phyloP scores from a whole-genome alignment of 1,140 invertebrate genomes.

The Nixonia krombeini region DNA sequence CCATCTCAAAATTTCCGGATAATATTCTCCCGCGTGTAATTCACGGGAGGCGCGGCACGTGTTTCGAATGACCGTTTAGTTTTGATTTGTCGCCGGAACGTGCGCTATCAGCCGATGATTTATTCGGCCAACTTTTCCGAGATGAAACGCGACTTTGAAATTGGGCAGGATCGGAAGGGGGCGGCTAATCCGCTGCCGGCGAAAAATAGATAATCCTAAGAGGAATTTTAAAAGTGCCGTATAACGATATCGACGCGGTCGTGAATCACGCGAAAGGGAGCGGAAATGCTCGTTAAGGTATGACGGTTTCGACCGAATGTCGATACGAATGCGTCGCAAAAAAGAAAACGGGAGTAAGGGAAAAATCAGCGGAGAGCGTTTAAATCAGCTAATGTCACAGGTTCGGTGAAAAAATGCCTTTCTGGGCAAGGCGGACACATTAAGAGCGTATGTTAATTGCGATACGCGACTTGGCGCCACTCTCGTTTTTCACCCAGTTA shows the following conservation, averaged over 20 bases:
- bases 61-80: conserved; percentile 48
- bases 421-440: conserved; percentile 21
- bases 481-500: conserved; percentile 30
- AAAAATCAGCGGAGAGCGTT: too few species aligned
- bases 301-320: too few species aligned
- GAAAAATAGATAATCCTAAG: neutral
- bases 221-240: neutral
- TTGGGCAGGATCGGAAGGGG: conserved; percentile 21
- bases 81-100: conserved; percentile 44
- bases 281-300: too few species aligned
- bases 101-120: conserved; percentile 42
- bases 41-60: conserved; percentile 42
- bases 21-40: conserved; percentile 42
- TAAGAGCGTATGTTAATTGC: conserved; percentile 37
- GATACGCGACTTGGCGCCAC: conserved; percentile 45
- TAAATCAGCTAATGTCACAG: too few species aligned
- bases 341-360: too few species aligned
- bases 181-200: neutral
- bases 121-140: conserved; percentile 37
- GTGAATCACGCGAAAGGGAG: neutral
- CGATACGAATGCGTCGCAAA: too few species aligned
- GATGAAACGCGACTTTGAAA: conserved; percentile 36
- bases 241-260: too few species aligned
- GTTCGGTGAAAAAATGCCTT: conserved; percentile 2
- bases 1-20: conserved; percentile 28